These are phyloP conservation scores for Rachycentron canadum DNA, from an alignment of 2,797 vertebrate genomes.

Conservation along the genomic window DNA sequence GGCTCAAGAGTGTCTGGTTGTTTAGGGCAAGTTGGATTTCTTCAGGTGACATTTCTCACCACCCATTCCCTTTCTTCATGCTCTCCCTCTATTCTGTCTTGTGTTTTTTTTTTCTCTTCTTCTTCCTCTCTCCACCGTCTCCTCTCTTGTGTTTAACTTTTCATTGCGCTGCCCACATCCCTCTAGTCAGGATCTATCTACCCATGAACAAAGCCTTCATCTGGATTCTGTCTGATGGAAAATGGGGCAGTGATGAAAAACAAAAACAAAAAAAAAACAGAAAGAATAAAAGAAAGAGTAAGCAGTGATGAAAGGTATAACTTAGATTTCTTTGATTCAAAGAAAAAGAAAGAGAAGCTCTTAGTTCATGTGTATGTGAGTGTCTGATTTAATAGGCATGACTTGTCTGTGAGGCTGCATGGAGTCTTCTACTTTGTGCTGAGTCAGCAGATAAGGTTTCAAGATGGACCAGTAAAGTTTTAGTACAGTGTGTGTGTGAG, in stretches of 20 bases:
- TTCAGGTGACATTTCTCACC: slow-evolving; percentile 28
- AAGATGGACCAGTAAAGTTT: slow-evolving; percentile 35
- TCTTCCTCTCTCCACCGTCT: slow-evolving; percentile 17
- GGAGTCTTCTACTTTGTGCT: slow-evolving; percentile 51
- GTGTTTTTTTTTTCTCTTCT: slow-evolving; percentile 1
- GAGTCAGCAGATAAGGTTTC: slow-evolving; percentile 49
- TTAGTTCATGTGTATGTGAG: background rate
- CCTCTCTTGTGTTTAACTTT: slow-evolving; percentile 37
- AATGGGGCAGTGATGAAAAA: slow-evolving; percentile 48
- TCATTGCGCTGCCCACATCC: slow-evolving; percentile 24
- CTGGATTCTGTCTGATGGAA: slow-evolving; percentile 48
- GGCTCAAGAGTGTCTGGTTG: slow-evolving; percentile 3
- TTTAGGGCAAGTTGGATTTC: slow-evolving; percentile 27
- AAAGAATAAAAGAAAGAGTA: background rate
- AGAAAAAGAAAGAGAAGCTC: slow-evolving; percentile 23
- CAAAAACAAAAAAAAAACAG: background rate
- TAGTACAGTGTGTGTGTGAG: slow-evolving; percentile 25
- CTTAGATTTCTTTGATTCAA: slow-evolving; percentile 38
- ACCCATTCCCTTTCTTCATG: slow-evolving; percentile 6
- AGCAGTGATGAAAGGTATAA: slow-evolving; percentile 38
- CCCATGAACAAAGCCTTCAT: slow-evolving; percentile 65
- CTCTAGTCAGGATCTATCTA: slow-evolving; percentile 43
- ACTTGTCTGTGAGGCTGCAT: slow-evolving; percentile 27
- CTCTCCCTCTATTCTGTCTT: background rate
- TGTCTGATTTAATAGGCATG: slow-evolving; percentile 9